Conservation (phyloP, 2,888 invertebrate genomes). For the Molorchus minor region DNA sequence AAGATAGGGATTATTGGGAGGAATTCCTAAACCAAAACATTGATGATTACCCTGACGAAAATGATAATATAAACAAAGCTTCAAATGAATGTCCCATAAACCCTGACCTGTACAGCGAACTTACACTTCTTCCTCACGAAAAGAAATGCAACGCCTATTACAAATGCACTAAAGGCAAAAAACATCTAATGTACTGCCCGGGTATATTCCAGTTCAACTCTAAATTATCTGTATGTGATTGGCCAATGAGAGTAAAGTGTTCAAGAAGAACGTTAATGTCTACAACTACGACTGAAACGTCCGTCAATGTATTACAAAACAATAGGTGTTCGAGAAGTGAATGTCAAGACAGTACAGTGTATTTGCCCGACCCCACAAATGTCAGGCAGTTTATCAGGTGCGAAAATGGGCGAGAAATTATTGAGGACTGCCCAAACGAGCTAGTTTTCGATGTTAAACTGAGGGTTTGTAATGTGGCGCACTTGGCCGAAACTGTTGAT, state of each 20-base stretch:
- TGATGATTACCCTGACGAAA: not conserved
- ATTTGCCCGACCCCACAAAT: conserved; percentile 28
- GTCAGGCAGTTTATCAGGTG: conserved; percentile 28
- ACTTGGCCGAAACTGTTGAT: conserved; percentile 16
- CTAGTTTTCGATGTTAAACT: conserved; percentile 32
- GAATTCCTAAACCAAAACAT: not conserved
- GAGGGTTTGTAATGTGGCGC: conserved; percentile 32
- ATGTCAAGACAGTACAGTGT: conserved; percentile 34
- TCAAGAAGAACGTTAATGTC: too few relatives aligned
- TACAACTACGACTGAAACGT: conserved; percentile 11
- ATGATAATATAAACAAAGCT: not conserved
- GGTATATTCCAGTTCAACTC: conserved; percentile 45
- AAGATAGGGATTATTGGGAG: conserved; percentile 4
- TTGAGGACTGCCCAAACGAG: conserved; percentile 27
- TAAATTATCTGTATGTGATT: conserved; percentile 41
- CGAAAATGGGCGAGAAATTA: conserved; percentile 29
- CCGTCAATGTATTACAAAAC: not conserved
- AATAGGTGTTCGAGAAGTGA: conserved; percentile 3
- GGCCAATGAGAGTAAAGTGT: conserved; percentile 38
- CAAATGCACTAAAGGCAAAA: conserved; percentile 42
- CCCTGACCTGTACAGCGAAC: conserved; percentile 23
- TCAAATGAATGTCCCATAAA: conserved; percentile 25
- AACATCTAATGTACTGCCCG: conserved; percentile 44
- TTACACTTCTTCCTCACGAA: conserved; percentile 41
- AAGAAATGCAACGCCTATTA: conserved; percentile 43